Evolutionary conservation across 1,140 invertebrate genomes (phyloP), one percentile per base, ranked within the genome.

Genomic region (Idris sp.): DNA sequence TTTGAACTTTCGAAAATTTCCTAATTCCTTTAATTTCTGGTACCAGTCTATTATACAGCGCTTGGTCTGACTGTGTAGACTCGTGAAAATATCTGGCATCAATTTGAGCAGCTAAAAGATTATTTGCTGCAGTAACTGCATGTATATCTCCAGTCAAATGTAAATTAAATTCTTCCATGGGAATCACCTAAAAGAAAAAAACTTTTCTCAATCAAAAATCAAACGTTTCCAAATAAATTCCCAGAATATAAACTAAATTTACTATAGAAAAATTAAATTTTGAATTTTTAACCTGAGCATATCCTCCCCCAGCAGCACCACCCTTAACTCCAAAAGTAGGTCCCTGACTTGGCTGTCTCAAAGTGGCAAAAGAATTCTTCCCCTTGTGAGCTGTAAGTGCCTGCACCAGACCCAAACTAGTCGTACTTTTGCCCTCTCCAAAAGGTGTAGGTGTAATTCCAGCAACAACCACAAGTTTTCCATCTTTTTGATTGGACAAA

Each of bases 121-220:
- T 99, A 87, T 99, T 99, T 4, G 98, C 98, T 2, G 97, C 97
- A 0, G 95, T 95, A 2, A 99, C 94, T 0, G 98, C 98, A 86
- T 99, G 98, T 73, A 99, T 99, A 83, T 99, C 98, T 10, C 98
- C 98, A 4, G 98, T 99, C 38, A 99, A 89, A 87, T 99, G 98
- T 6, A 99, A 90, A 88, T 99, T 99, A 84, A 99, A 99, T 79
- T 99, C 98, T 88, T 99, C 98, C 98, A 99, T 99, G 0, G 98
- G 98, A 78, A 99, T 99, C 0, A 99, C 97, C 90, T 97, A 28
- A 15, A 48, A 33, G n/a, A 4, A 22, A 22, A 6, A 22, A 22
- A 22, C n/a, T n/a, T n/a, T n/a, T n/a, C n/a, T n/a, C n/a, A n/a
- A n/a, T n/a, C n/a, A n/a, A n/a, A n/a, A n/a, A n/a, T n/a, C n/a